These are phyloP conservation scores for Dryococelus australis DNA, from an alignment of 2,888 invertebrate genomes.

Conservation along the genomic window DNA sequence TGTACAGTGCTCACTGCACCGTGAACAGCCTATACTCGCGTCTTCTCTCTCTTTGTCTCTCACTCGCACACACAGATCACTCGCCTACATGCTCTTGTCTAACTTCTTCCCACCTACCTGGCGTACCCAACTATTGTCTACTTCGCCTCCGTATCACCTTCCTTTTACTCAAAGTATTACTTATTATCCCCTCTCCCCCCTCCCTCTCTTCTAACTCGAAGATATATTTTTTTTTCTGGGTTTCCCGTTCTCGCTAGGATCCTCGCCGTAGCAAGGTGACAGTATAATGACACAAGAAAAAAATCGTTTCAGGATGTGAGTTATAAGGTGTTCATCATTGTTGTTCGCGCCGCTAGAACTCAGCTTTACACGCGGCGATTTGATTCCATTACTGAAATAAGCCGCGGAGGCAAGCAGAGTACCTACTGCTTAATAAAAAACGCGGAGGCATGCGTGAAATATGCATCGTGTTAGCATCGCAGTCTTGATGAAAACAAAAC, in stretches of 20 bases:
- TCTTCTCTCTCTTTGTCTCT: neutral
- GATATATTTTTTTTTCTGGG: neutral
- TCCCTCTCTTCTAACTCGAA: neutral
- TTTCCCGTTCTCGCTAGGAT: constrained; percentile 17
- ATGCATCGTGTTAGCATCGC: neutral
- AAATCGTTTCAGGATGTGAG: constrained; percentile 20
- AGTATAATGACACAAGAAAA: constrained; percentile 10
- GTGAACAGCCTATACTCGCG: too few species aligned
- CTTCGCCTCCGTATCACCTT: neutral
- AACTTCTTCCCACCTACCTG: neutral
- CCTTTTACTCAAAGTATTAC: neutral
- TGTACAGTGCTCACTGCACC: too few species aligned
- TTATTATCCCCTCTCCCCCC: constrained; percentile 16
- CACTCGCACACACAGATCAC: neutral
- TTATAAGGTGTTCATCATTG: constrained; percentile 17
- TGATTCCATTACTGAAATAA: neutral
- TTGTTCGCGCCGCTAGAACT: neutral
- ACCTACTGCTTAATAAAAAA: neutral
- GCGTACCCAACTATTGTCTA: constrained; percentile 22
- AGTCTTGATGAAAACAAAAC: neutral
- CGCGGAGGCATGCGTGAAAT: neutral
- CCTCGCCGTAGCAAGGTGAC: constrained; percentile 27
- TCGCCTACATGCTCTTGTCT: neutral
- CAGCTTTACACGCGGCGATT: neutral
- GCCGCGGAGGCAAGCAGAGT: neutral